These are phyloP conservation scores for Drosophila algonquin DNA, from an alignment of 2,888 invertebrate species.

Conservation along the genomic window DNA sequence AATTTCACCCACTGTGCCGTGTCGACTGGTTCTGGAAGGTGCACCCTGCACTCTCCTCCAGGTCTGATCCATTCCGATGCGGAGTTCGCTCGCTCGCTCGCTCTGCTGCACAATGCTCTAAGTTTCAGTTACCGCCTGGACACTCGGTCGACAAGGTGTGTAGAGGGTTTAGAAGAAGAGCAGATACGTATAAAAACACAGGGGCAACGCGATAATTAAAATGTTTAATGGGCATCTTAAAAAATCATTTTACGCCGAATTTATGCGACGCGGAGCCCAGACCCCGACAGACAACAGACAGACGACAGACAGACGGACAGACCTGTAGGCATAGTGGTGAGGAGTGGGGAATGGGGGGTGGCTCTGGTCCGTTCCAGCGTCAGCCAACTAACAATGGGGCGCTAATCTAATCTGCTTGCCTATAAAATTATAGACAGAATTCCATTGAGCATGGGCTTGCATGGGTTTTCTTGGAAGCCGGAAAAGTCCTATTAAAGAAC, in stretches of 20 bases:
- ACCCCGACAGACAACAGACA: neutral
- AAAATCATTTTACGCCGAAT: conserved; percentile 76
- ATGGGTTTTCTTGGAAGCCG: conserved; percentile 67
- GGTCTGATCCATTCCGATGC: conserved; percentile 16
- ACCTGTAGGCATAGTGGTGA: conserved; percentile 7
- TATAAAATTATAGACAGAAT: conserved; percentile 68
- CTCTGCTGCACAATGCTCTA: conserved; percentile 49
- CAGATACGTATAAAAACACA: conserved; percentile 33
- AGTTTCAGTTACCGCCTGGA: conserved; percentile 17
- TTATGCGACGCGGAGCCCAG: conserved; percentile 48
- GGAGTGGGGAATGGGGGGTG: neutral
- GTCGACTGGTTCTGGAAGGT: conserved; percentile 1
- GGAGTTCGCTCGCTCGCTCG: conserved; percentile 41
- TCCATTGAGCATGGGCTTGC: conserved; percentile 48
- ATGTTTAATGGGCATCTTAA: conserved; percentile 77
- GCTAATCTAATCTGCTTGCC: conserved; percentile 75
- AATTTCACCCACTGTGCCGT: neutral
- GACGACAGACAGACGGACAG: neutral
- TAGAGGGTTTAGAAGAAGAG: conserved; percentile 7
- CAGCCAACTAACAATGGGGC: conserved; percentile 62
- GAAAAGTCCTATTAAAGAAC: conserved; percentile 69
- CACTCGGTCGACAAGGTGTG: conserved; percentile 27
- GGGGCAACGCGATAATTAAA: conserved; percentile 71
- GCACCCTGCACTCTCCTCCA: conserved; percentile 7
- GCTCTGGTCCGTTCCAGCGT: conserved; percentile 27